These are phyloP conservation scores for Lepidurus packardi DNA, from an alignment of 1,140 invertebrate genomes.

Conservation along the genomic window DNA sequence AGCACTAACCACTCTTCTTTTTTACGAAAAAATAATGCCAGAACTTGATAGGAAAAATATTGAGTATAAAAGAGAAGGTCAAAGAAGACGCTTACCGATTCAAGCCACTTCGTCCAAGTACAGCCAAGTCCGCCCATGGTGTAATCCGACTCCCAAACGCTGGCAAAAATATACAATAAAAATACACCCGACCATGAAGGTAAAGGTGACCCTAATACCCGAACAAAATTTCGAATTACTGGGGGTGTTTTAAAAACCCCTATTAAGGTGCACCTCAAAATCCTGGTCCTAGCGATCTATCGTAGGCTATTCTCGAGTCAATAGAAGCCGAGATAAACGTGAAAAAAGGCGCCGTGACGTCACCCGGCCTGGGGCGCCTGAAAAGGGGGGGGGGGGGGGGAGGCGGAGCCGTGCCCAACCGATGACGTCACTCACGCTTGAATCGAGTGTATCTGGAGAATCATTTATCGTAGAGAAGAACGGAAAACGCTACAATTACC, in stretches of 20 bases:
- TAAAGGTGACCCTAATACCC: too few relatives aligned
- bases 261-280: not conserved
- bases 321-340: not conserved
- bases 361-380: not conserved
- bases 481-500: constrained; percentile 18
- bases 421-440: not conserved
- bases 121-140: not conserved
- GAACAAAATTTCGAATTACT: too few relatives aligned
- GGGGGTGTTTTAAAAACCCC: not conserved
- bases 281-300: not conserved
- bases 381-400: too few relatives aligned
- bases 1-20: not conserved
- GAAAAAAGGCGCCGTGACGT: not conserved
- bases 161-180: not conserved
- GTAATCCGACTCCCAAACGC: not conserved
- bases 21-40: too few relatives aligned
- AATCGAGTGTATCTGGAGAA: not conserved
- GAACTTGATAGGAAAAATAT: not conserved
- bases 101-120: constrained; percentile 14
- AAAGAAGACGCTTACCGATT: not conserved
- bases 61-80: not conserved
- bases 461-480: not conserved
- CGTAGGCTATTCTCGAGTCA: not conserved
- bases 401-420: too few relatives aligned
- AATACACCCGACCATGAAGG: not conserved